A percentile compares a stretch with the other conserved stretches of the same genome.
Conservation (phyloP, 2,888 invertebrate genomes). For the Mimachlamys varia region DNA sequence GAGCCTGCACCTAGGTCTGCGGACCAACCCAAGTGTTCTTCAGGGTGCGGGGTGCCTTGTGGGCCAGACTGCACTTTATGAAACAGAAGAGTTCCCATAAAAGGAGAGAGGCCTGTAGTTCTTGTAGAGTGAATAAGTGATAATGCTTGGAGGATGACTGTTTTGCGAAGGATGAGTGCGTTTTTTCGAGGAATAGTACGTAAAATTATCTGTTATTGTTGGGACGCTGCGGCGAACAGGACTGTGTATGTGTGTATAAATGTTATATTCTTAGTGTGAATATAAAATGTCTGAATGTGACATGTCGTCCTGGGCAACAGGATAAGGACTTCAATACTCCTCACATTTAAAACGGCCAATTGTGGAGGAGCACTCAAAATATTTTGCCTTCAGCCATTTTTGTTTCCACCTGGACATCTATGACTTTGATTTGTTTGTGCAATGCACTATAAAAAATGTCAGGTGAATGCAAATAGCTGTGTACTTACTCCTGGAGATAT, state of each 20-base stretch:
- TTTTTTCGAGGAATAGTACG: not conserved
- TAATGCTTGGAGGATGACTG: not conserved
- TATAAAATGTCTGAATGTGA: not conserved
- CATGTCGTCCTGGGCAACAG: not conserved
- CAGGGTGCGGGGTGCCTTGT: not conserved
- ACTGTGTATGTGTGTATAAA: not conserved
- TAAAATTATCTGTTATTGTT: not conserved
- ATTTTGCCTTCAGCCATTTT: not conserved
- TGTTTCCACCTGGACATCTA: not conserved
- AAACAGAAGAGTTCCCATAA: not conserved
- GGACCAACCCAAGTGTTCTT: not conserved
- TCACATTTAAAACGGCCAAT: not conserved
- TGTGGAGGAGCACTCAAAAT: not conserved
- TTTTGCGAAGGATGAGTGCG: not conserved
- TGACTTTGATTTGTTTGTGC: not conserved
- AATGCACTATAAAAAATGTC: too few species aligned
- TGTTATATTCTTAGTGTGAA: not conserved
- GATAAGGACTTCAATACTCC: not conserved
- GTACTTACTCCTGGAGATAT: not conserved
- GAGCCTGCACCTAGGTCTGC: not conserved
- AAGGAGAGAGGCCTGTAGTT: not conserved
- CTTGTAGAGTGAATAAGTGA: not conserved
- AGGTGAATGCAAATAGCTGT: not conserved
- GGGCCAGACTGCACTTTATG: not conserved
- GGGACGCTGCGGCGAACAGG: not conserved